Conservation (phyloP, 2,888 invertebrate genomes). For the Exephanes ischioxanthus region DNA sequence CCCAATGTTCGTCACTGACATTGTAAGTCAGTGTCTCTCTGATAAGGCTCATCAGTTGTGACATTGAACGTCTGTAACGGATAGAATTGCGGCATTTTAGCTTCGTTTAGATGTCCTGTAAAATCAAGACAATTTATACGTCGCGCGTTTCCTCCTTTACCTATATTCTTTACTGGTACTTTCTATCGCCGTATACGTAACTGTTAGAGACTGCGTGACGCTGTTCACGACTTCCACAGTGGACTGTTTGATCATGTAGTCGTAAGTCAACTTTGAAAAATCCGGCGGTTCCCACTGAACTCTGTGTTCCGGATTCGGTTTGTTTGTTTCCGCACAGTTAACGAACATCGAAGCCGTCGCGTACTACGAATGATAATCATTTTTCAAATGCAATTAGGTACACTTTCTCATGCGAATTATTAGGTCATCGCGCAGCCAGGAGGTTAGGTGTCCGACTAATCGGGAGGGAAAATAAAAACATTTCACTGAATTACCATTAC, state of each 20-base stretch:
- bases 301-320: conserved; percentile 71
- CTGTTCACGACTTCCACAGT: conserved; percentile 80
- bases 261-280: conserved; percentile 76
- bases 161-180: conserved; percentile 80
- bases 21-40: conserved; percentile 76
- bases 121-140: not conserved
- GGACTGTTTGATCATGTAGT: conserved; percentile 81
- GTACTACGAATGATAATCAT: conserved; percentile 71
- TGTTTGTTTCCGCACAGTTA: conserved; percentile 70
- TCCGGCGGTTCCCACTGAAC: conserved; percentile 75
- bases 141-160: conserved; percentile 68
- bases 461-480: not conserved
- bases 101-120: conserved; percentile 1
- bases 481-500: conserved; percentile 69
- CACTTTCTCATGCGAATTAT: not conserved
- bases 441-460: conserved; percentile 37
- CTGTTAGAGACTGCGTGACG: conserved; percentile 79
- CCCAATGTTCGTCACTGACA: conserved; percentile 78
- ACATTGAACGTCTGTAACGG: conserved; percentile 75
- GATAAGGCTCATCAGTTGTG: conserved; percentile 77
- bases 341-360: conserved; percentile 72
- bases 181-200: conserved; percentile 80
- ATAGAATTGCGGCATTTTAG: not conserved
- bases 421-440: not conserved
- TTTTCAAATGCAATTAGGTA: not conserved